Conservation (phyloP, 2,113 vertebrate species). For the Indri indri region DNA sequence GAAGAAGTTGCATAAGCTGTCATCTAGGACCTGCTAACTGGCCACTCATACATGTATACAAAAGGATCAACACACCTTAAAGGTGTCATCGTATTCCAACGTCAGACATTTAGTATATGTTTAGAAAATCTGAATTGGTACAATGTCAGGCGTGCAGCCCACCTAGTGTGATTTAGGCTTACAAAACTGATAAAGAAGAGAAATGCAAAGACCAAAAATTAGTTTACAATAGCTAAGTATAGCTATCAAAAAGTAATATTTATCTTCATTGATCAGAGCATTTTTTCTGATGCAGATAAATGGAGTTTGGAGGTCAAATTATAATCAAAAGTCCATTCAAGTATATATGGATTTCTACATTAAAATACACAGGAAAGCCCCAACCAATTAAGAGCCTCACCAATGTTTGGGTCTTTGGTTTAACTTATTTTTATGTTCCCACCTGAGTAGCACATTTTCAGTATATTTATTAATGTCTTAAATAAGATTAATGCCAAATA, state of each 20-base stretch:
- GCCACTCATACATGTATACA: neutral
- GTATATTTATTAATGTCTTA: neutral
- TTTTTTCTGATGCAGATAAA: neutral
- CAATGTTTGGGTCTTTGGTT: neutral
- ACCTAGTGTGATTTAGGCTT: neutral
- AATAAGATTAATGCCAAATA: slow-evolving; percentile 5
- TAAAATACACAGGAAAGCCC: neutral
- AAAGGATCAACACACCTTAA: neutral
- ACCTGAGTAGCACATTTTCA: neutral
- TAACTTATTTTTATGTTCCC: neutral
- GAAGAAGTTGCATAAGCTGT: neutral
- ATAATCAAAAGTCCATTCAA: neutral
- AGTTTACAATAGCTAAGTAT: neutral
- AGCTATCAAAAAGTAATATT: neutral
- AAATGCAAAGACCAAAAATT: neutral
- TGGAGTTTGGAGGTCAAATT: neutral
- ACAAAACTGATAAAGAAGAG: neutral
- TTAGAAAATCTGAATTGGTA: neutral
- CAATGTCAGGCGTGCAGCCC: neutral
- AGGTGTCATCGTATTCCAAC: neutral
- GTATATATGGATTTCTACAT: neutral
- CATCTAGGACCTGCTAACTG: neutral
- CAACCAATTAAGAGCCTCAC: neutral
- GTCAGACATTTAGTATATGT: neutral
- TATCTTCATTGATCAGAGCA: neutral